Evolutionary conservation across 2,888 invertebrate species (phyloP), one percentile per base, ranked within the genome.

Genomic region (Synanthedon myopaeformis): DNA sequence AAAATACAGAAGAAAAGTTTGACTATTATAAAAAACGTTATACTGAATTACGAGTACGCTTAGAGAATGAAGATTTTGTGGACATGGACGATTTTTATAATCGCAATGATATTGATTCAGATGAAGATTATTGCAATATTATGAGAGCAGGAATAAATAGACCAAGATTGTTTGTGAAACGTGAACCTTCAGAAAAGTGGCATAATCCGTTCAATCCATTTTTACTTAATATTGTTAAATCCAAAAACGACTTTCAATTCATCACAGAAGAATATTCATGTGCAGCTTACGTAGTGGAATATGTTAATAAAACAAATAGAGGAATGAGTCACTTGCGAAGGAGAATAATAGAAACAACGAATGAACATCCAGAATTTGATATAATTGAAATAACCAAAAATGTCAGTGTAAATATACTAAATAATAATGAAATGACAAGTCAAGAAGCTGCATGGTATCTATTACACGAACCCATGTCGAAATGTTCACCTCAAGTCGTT

Each of bases 201-300:
- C 62, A 69, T 49, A 79, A 78, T 57, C 51, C 68, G 35, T 79
- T 78, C 56, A 79, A 79, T 61, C 79, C 77, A 54, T 78, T 70
- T 45, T 57, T 78, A 23, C 58, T 71, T 3, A 56, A 67, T 58
- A 23, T 57, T 52, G 45, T 77, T 11, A 55, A 65, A 56, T 76
- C 74, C 1, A 76, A 79, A 57, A 76, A 63, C 55, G 76, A 79
- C 61, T 55, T 79, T 55, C 76, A 77, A 52, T 63, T 75, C 48
- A 77, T 80, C 3, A 53, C 51, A 35, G 80, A 81, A 10, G 75
- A 78, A 58, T 78, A 78, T 63, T 60, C 71, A 12, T 81, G 79
- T 61, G 78, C 79, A 0, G 53, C 62, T 1, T 80, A 78, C 55
- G 73, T 82, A 17, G 73, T 72, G 49, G 77, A 80, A 51, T 79